Evolutionary conservation across 2,797 vertebrate species (phyloP).

Genomic region (Anabas testudineus): DNA sequence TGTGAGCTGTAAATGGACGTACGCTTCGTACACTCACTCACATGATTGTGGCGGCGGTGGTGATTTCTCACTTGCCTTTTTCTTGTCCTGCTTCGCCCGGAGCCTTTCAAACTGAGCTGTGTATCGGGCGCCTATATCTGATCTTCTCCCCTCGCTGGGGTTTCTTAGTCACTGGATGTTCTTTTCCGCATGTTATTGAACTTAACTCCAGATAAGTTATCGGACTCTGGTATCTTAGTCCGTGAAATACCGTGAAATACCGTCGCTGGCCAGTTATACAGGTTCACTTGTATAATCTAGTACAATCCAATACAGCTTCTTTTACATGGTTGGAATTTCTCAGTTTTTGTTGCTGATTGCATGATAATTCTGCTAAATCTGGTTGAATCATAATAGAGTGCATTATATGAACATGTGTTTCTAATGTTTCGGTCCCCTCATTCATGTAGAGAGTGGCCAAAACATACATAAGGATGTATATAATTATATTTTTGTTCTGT

Average conservation of each 20-base stretch:
- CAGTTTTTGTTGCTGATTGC: too few relatives aligned
- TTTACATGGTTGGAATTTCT: too few relatives aligned
- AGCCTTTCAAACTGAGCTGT: slow-evolving; percentile 18
- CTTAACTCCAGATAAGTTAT: slow-evolving; percentile 74
- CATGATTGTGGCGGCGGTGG: neutral
- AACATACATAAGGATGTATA: too few relatives aligned
- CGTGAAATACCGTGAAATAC: slow-evolving; percentile 72
- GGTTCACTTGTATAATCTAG: too few relatives aligned
- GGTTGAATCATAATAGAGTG: too few relatives aligned
- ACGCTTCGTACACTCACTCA: slow-evolving; percentile 5
- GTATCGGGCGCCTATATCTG: slow-evolving; percentile 55
- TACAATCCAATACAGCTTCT: too few relatives aligned
- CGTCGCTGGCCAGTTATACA: too few relatives aligned
- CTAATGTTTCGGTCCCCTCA: too few relatives aligned
- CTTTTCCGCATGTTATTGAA: slow-evolving; percentile 60
- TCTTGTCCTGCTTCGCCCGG: slow-evolving; percentile 48
- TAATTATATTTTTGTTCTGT: too few relatives aligned
- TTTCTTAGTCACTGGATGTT: slow-evolving; percentile 63
- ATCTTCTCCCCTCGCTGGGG: slow-evolving; percentile 37
- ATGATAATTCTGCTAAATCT: too few relatives aligned
- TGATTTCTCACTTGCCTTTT: slow-evolving; percentile 21
- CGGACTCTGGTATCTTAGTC: slow-evolving; percentile 66
- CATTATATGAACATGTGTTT: too few relatives aligned
- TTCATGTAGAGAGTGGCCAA: too few relatives aligned
- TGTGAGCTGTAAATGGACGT: slow-evolving; percentile 2